Percentiles rank a stretch among this genome's conserved stretches.
These are phyloP conservation scores for Cryptophagus acutangulus DNA, from an alignment of 2,888 invertebrate genomes.

Conservation along the genomic window DNA sequence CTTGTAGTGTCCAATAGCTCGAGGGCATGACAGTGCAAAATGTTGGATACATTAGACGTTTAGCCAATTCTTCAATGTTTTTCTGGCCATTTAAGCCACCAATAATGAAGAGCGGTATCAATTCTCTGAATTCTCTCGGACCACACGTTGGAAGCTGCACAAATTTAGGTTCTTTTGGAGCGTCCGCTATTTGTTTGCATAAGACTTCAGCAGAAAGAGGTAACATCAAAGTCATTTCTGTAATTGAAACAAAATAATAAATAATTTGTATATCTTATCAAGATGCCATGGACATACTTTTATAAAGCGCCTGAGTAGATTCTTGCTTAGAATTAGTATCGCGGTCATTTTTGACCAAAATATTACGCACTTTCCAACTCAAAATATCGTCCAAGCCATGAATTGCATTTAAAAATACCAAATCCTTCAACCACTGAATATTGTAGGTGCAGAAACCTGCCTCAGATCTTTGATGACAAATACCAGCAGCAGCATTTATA, in stretches of 20 bases:
- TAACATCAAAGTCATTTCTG: conserved; percentile 38
- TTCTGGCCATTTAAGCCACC: conserved; percentile 43
- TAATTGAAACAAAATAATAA: not conserved
- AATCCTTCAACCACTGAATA: conserved; percentile 36
- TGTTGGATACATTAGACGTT: conserved; percentile 42
- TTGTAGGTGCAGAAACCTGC: conserved; percentile 41
- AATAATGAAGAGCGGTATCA: conserved; percentile 45
- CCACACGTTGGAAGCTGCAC: conserved; percentile 42
- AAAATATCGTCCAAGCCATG: conserved; percentile 40
- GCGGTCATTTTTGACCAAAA: conserved; percentile 38
- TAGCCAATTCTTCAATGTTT: conserved; percentile 35
- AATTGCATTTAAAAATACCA: conserved; percentile 37
- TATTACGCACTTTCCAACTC: conserved; percentile 32
- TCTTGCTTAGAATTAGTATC: conserved; percentile 36
- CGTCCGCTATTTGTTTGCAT: conserved; percentile 26
- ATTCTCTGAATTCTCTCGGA: conserved; percentile 40
- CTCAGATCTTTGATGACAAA: conserved; percentile 36
- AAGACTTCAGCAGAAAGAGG: conserved; percentile 38
- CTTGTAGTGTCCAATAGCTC: conserved; percentile 30
- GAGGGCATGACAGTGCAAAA: conserved; percentile 42
- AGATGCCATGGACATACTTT: conserved; percentile 34
- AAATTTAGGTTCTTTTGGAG: conserved; percentile 37
- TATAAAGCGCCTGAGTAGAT: conserved; percentile 38
- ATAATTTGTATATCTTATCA: not conserved
- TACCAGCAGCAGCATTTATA: conserved; percentile 35